Evolutionary conservation across 2,113 vertebrate genomes (phyloP), one percentile per base, ranked within the genome.

Genomic region (Lamprologus sp.): DNA sequence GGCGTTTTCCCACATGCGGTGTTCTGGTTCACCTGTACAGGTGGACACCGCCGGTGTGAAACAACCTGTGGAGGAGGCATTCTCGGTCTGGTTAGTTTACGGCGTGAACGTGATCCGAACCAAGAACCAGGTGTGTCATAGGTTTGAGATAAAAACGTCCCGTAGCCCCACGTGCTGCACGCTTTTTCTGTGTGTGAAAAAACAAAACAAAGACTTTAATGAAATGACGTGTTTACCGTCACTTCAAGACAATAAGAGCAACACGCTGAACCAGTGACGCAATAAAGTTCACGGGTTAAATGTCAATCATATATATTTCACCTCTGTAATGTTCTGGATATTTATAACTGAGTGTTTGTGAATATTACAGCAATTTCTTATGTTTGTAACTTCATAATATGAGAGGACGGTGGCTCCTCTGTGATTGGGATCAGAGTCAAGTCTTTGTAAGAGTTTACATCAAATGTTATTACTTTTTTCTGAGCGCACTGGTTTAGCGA

Each of bases 381-480:
- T 60, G 56, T 33, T 60, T 60, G 56, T 19, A 60, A 1, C 28
- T 60, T 19, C 2, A 17, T 58, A 58, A 17, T 31, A 31, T 63
- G 58, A 63, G 58, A 11, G 6, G 31, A n/a, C 6, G 17, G 23
- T 63, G 58, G 58, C 58, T 35, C 15, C 9, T 63, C 58, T 63
- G 58, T 63, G 58, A 7, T 1, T 33, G 28, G 17, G 58, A n/a
- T 63, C 58, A 35, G 58, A 35, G 58, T 19, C 2, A 63, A 63
- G 28, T 4, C 19, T 65, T 65, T 65, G 60, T 35, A 35, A n/a
- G 60, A 33, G 28, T 35, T 63, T 35, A 37, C 60, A 21, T 37
- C 4, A 37, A 1, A 14, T 2, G 0, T 68, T 37, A 21, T 7
- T 21, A 40, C 19, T 37, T 0, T 0, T 65, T 37, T 65, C 63